Evolutionary conservation across 2,888 invertebrate genomes (phyloP), one percentile per base, ranked within the genome.

Genomic region (Odontocolon sp.): DNA sequence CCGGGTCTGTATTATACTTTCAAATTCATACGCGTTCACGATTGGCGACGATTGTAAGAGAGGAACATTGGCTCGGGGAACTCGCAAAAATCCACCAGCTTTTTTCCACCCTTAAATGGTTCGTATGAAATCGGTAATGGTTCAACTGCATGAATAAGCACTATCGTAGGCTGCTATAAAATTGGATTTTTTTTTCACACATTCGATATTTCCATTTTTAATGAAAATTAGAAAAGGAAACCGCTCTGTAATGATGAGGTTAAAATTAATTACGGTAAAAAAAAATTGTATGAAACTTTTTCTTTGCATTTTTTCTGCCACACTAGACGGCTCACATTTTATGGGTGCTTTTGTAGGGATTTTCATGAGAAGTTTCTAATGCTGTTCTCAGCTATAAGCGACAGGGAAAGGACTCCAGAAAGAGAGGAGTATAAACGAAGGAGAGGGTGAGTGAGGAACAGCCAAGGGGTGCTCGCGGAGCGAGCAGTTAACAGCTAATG

Each of bases 401-500:
- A 23, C 36, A 47, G 31, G 50, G 70, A 61, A 77, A 77, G 79
- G 74, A 73, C 67, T 64, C 61, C 45, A 70, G 74, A 59, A 77
- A 66, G 64, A 75, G 64, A 56, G 74, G 56, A 31, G 31, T 26
- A 23, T 56, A 52, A 31, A 71, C 54, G 72, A 70, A 47, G 40
- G 72, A 68, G 61, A 45, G 54, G 38, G 9, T 28, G 69, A 66
- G 61, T 18, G 66, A 38, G 72, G 64, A 47, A 18, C 33, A 66
- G 72, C 69, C 33, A 79, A 63, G 67, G 69, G 57, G 80, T 66
- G 78, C 81, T 67, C 66, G 79, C 36, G 78, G 75, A 77, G 73
- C 76, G 82, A 81, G 84, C 88, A 86, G 88, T 89, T 90, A 90
- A 88, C 88, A 87, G 87, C 87, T 90, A 90, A 90, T 90, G 90